These are phyloP conservation scores for Pachymerium ferrugineum DNA, from an alignment of 2,888 invertebrate species.

Conservation along the genomic window DNA sequence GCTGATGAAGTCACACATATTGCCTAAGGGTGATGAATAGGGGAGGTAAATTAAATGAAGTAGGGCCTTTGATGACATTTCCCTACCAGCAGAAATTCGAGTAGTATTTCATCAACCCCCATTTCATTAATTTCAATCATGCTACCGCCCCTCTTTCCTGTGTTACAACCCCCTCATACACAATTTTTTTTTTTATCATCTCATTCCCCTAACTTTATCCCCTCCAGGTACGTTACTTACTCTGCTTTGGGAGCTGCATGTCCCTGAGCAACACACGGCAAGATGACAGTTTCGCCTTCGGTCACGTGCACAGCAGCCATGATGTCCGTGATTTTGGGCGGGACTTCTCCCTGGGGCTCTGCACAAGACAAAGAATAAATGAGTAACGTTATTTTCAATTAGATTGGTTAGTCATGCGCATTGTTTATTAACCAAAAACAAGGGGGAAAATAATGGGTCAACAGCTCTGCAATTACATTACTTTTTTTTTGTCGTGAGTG, in stretches of 20 bases:
- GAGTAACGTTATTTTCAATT: background rate
- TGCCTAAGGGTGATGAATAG: background rate
- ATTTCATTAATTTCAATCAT: background rate
- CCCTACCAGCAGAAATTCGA: background rate
- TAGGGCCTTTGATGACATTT: background rate
- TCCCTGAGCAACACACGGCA: slow-evolving; percentile 52
- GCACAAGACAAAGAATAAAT: background rate
- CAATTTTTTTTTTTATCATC: background rate
- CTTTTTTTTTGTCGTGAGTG: too few relatives aligned
- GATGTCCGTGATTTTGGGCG: slow-evolving; percentile 30
- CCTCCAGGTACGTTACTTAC: slow-evolving; percentile 32
- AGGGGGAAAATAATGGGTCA: too few relatives aligned
- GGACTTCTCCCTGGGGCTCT: slow-evolving; percentile 27
- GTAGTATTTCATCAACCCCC: background rate
- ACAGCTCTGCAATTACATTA: too few relatives aligned
- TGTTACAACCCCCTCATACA: background rate
- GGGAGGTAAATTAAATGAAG: background rate
- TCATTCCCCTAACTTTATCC: background rate
- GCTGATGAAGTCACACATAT: background rate
- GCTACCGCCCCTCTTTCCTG: background rate
- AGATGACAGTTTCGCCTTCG: slow-evolving; percentile 48
- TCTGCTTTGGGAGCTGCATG: slow-evolving; percentile 39
- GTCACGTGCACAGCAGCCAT: slow-evolving; percentile 29
- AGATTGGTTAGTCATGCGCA: background rate
- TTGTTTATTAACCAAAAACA: too few relatives aligned